phyloP scores from a whole-genome alignment of 2,797 vertebrate species.

The Melanotaenia parkinsoni region DNA sequence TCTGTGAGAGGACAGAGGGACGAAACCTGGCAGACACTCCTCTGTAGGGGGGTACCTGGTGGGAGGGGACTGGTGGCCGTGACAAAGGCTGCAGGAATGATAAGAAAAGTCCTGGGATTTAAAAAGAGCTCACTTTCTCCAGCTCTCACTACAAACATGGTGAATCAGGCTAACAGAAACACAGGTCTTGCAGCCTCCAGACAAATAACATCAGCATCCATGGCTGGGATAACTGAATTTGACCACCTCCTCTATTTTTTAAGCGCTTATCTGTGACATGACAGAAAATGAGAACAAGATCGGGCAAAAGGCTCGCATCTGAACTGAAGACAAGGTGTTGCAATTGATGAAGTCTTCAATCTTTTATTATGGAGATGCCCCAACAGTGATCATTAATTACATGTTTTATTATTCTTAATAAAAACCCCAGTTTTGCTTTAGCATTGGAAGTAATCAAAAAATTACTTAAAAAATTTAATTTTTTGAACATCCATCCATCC shows the following conservation, averaged over 20 bases:
- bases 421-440: background rate
- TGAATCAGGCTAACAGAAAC: constrained; percentile 15
- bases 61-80: constrained; percentile 91
- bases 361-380: background rate
- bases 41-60: constrained; percentile 94
- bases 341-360: background rate
- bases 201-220: background rate
- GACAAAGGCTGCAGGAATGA: constrained; percentile 79
- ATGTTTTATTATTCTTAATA: background rate
- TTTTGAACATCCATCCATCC: too few relatives aligned
- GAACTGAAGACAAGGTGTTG: background rate
- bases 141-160: background rate
- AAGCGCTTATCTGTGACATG: background rate
- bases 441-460: background rate
- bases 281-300: background rate
- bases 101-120: constrained; percentile 39
- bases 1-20: constrained; percentile 92
- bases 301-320: too few relatives aligned
- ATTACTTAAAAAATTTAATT: too few relatives aligned
- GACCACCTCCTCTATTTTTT: background rate
- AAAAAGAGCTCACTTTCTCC: constrained; percentile 25
- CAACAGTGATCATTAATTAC: background rate
- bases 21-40: constrained; percentile 92
- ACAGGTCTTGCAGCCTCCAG: background rate
- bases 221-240: background rate